Evolutionary conservation across 2,888 invertebrate genomes (phyloP).

Genomic region (Eumerus sabulonum): DNA sequence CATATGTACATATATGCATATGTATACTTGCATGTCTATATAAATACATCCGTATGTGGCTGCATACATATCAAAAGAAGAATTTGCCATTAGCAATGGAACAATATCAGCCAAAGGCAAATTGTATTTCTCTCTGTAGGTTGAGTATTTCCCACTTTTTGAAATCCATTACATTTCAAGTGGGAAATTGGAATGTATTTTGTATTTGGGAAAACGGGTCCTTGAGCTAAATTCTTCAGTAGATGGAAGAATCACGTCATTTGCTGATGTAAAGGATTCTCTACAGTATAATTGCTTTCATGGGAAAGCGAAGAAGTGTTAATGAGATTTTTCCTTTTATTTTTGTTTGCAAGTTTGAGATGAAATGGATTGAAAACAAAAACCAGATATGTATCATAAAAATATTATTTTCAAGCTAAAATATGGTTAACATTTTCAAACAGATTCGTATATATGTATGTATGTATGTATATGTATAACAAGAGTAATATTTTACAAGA

Average conservation of each 20-base stretch:
- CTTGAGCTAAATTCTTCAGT: slow-evolving; percentile 64
- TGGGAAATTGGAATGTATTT: slow-evolving; percentile 66
- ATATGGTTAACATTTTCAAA: no score
- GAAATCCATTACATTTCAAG: slow-evolving; percentile 66
- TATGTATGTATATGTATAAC: no score
- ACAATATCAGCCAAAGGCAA: slow-evolving; percentile 66
- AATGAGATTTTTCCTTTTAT: slow-evolving; percentile 53
- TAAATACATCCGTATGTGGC: slow-evolving; percentile 36
- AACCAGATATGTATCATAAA: no score
- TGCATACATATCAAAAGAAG: slow-evolving; percentile 44
- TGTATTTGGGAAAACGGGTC: slow-evolving; percentile 59
- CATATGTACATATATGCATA: slow-evolving; percentile 16
- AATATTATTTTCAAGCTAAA: no score
- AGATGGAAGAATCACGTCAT: slow-evolving; percentile 63
- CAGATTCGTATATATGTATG: no score
- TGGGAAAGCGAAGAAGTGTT: slow-evolving; percentile 52
- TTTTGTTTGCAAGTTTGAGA: background rate
- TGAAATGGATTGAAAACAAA: no score
- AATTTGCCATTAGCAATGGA: slow-evolving; percentile 62
- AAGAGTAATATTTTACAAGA: no score
- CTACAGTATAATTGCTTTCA: slow-evolving; percentile 58
- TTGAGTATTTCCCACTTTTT: slow-evolving; percentile 62
- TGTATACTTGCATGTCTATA: background rate
- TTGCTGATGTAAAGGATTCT: slow-evolving; percentile 58
- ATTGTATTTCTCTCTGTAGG: slow-evolving; percentile 52